phyloP scores from a whole-genome alignment of 2,797 vertebrate species.

The Neopelma chrysocephalum region DNA sequence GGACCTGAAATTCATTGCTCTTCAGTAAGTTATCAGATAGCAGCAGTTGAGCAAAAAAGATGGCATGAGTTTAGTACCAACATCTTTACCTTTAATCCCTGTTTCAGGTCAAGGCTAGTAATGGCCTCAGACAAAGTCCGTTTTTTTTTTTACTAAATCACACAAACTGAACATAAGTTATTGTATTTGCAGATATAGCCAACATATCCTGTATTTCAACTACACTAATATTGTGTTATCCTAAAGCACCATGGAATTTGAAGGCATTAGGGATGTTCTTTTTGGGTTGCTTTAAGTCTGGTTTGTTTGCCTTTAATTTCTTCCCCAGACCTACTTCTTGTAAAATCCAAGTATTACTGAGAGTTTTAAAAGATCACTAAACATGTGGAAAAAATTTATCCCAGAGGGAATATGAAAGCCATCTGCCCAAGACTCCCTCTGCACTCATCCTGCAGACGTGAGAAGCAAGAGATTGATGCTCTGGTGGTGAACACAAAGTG shows the following conservation, averaged over 20 bases:
- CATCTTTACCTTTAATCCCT: background rate
- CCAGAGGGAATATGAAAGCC: background rate
- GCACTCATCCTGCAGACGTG: background rate
- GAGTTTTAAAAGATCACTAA: background rate
- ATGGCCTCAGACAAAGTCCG: background rate
- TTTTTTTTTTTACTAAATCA: background rate
- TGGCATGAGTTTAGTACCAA: background rate
- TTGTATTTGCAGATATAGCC: background rate
- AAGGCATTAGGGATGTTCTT: background rate
- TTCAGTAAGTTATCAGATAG: background rate
- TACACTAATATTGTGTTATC: background rate
- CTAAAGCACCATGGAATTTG: background rate
- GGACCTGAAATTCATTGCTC: background rate
- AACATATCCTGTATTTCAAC: background rate
- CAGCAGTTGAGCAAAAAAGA: background rate
- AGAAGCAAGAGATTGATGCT: background rate
- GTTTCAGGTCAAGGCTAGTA: background rate
- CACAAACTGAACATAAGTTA: background rate
- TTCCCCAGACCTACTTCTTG: background rate
- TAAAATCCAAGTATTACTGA: background rate
- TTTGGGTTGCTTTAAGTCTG: background rate
- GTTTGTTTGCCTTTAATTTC: background rate
- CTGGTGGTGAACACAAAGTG: background rate
- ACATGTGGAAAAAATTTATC: background rate
- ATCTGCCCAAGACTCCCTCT: background rate